A percentile compares a stretch with the other conserved stretches of the same genome.
Evolutionary conservation across 2,888 invertebrate genomes (phyloP).

Genomic region (Linnaemya tessellans): DNA sequence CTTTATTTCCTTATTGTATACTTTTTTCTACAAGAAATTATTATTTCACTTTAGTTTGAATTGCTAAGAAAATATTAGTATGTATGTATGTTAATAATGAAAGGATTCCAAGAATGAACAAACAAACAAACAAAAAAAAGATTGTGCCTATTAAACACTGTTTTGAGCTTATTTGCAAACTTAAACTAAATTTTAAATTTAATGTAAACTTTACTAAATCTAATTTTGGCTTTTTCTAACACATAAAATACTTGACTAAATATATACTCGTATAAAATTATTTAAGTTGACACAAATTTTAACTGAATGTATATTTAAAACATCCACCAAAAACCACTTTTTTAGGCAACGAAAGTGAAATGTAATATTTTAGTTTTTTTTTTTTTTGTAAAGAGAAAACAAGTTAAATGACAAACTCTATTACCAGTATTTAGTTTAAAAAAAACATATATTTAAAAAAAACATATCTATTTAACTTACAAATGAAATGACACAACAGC

Average conservation of each 20-base stretch:
- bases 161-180: slow-evolving; percentile 67
- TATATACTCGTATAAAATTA: not conserved
- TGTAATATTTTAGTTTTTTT: slow-evolving; percentile 21
- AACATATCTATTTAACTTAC: slow-evolving; percentile 54
- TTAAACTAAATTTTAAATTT: slow-evolving; percentile 19
- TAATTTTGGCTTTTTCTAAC: slow-evolving; percentile 37
- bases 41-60: not conserved
- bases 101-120: slow-evolving; percentile 50
- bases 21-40: not conserved
- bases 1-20: not conserved
- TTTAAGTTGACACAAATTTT: slow-evolving; percentile 41
- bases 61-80: slow-evolving; percentile 36
- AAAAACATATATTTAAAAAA: slow-evolving; percentile 5
- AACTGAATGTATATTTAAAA: slow-evolving; percentile 17
- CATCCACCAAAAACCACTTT: not conserved
- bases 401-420: not conserved
- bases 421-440: not conserved
- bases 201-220: slow-evolving; percentile 2
- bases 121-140: slow-evolving; percentile 16
- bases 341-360: slow-evolving; percentile 43
- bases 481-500: slow-evolving; percentile 30
- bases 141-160: slow-evolving; percentile 64
- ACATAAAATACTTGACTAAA: not conserved
- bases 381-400: not conserved
- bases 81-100: slow-evolving; percentile 13